These are phyloP conservation scores for Grantiella picta DNA, from an alignment of 2,113 vertebrate genomes.

Conservation along the genomic window DNA sequence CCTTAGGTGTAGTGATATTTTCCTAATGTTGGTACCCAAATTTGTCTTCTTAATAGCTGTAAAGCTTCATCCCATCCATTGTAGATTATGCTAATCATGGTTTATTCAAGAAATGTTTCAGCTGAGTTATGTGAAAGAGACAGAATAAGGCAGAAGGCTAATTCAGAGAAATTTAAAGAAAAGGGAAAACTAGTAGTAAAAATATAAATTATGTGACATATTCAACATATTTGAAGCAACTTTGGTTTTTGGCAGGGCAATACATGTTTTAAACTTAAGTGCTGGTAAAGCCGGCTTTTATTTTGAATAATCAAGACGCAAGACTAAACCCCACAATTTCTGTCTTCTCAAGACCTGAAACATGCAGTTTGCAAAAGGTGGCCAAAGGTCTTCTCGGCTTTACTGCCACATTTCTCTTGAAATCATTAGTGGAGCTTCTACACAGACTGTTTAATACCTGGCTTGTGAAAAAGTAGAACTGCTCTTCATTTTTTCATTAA, in stretches of 20 bases:
- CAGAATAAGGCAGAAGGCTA: not conserved
- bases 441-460: not conserved
- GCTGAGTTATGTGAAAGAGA: not conserved
- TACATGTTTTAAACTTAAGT: not conserved
- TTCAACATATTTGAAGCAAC: not conserved
- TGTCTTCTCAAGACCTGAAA: not conserved
- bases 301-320: not conserved
- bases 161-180: not conserved
- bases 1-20: not conserved
- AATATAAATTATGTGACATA: not conserved
- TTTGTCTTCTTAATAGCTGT: not conserved
- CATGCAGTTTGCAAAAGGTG: not conserved
- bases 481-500: not conserved
- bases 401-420: not conserved
- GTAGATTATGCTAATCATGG: not conserved
- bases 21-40: not conserved
- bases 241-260: not conserved
- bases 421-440: not conserved
- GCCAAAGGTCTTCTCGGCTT: not conserved
- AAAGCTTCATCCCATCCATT: not conserved
- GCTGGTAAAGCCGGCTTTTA: not conserved
- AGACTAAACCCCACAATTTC: not conserved
- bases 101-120: not conserved
- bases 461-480: not conserved
- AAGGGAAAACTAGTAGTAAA: not conserved